Evolutionary conservation across 2,797 vertebrate genomes (phyloP).

Genomic region (Schizopygopsis malacanthus): DNA sequence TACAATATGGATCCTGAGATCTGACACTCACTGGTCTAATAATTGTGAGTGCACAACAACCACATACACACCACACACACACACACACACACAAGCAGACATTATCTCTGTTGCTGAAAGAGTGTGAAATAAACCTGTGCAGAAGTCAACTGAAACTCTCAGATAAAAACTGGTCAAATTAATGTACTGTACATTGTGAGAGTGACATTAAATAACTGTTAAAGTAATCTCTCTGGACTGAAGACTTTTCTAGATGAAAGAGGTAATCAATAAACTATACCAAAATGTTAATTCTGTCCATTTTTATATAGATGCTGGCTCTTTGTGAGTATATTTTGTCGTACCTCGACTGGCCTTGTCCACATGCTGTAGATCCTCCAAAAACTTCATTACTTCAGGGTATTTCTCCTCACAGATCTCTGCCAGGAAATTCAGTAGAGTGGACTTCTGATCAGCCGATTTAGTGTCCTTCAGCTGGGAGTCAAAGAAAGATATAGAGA

Average conservation of each 20-base stretch:
- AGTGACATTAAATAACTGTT: background rate
- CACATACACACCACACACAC: background rate
- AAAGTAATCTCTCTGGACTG: background rate
- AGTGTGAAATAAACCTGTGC: background rate
- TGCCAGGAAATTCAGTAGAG: slow-evolving; percentile 93
- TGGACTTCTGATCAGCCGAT: slow-evolving; percentile 92
- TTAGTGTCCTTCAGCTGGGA: slow-evolving; percentile 93
- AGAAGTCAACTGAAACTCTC: background rate
- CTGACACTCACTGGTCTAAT: slow-evolving; percentile 4
- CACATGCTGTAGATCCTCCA: slow-evolving; percentile 89
- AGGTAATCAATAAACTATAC: background rate
- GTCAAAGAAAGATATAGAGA: background rate
- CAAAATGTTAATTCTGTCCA: background rate
- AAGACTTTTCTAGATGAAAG: background rate
- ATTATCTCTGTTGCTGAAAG: slow-evolving; percentile 17
- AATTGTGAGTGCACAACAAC: background rate
- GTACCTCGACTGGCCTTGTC: slow-evolving; percentile 97
- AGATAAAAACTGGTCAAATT: background rate
- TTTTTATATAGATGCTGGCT: background rate
- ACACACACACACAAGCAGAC: background rate
- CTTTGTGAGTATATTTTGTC: background rate
- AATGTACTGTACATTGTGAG: background rate
- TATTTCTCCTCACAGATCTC: slow-evolving; percentile 91
- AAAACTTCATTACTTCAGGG: slow-evolving; percentile 86
- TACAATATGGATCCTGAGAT: slow-evolving; percentile 43